These are phyloP conservation scores for Drosophila virilis DNA, from an alignment of 1,140 invertebrate species.

Conservation along the genomic window DNA sequence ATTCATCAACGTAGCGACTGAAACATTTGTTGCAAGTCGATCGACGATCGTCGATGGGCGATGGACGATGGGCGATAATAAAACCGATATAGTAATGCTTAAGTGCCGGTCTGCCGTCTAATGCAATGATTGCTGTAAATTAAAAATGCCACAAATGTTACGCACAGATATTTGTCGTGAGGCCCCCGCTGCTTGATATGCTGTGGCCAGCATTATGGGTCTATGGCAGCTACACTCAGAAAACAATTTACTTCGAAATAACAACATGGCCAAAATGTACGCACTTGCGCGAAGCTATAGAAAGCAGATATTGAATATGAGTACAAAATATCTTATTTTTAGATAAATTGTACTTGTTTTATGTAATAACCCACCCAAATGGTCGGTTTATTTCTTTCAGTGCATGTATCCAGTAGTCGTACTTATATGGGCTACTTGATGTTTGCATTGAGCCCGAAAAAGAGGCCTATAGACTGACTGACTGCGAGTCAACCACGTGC, in stretches of 20 bases:
- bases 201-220: constrained; percentile 57
- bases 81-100: constrained; percentile 78
- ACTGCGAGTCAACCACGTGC: constrained; percentile 66
- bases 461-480: constrained; percentile 43
- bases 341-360: not conserved
- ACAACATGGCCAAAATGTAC: not conserved
- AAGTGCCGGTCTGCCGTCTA: constrained; percentile 63
- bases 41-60: constrained; percentile 25
- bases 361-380: too few species aligned
- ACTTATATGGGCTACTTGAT: constrained; percentile 48
- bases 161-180: constrained; percentile 71
- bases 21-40: constrained; percentile 72
- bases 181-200: constrained; percentile 58
- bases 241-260: not conserved
- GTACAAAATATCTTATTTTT: not conserved
- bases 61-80: constrained; percentile 64
- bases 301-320: not conserved
- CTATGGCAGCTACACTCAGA: constrained; percentile 26
- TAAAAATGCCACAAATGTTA: constrained; percentile 82
- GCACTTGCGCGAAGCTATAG: not conserved
- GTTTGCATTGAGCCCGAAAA: constrained; percentile 38
- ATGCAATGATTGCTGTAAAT: constrained; percentile 76
- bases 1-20: constrained; percentile 66
- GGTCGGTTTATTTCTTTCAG: not conserved
- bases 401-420: constrained; percentile 6